Conservation (phyloP, 1,140 invertebrate species). For the Cardiocondyla obscurior region DNA sequence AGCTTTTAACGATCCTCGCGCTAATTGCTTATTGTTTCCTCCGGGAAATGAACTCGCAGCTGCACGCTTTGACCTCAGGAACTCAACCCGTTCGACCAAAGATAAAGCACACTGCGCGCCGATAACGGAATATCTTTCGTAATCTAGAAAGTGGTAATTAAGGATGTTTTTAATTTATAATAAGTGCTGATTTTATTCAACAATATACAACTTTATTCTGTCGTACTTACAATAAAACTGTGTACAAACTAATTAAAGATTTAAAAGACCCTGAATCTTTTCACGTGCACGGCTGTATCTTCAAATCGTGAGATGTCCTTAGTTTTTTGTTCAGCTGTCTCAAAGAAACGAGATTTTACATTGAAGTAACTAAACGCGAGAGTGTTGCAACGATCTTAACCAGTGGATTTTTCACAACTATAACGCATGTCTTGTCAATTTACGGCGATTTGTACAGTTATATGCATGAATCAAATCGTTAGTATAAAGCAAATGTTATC, state of each 20-base stretch:
- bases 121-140: background rate
- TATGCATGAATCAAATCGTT: background rate
- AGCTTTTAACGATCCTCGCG: slow-evolving; percentile 34
- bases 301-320: background rate
- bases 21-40: slow-evolving; percentile 59
- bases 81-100: background rate
- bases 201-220: slow-evolving; percentile 52
- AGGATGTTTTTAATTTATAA: background rate
- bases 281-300: background rate
- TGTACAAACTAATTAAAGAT: slow-evolving; percentile 46
- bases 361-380: background rate
- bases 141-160: background rate
- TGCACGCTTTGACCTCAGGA: slow-evolving; percentile 4
- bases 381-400: background rate
- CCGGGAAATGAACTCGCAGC: slow-evolving; percentile 28
- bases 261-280: background rate
- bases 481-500: background rate
- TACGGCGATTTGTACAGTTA: background rate
- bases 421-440: background rate
- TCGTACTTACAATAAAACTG: slow-evolving; percentile 38
- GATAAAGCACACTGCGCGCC: background rate
- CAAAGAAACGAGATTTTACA: background rate
- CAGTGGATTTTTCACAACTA: background rate
- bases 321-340: background rate
- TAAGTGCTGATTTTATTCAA: slow-evolving; percentile 25